Conservation (phyloP, 2,113 vertebrate species). For the Ahaetulla prasina region DNA sequence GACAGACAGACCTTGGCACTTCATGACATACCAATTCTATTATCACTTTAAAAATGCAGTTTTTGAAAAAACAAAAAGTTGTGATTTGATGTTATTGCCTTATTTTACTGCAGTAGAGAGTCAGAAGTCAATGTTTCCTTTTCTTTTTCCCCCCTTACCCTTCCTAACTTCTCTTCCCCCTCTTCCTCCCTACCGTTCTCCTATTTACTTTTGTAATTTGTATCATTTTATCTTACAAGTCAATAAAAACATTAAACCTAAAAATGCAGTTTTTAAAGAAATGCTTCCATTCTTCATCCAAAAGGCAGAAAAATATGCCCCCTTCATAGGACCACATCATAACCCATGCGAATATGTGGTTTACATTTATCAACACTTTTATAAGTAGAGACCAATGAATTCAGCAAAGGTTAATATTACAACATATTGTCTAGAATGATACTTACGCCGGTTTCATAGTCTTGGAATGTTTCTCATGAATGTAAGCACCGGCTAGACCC, state of each 20-base stretch:
- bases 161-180: too few relatives aligned
- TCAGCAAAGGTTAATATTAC: background rate
- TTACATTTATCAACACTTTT: background rate
- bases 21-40: background rate
- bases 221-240: too few relatives aligned
- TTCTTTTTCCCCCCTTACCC: too few relatives aligned
- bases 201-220: too few relatives aligned
- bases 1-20: background rate
- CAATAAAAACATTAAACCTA: too few relatives aligned
- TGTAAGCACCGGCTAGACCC: constrained; percentile 82
- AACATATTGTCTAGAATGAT: background rate
- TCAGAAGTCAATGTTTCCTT: too few relatives aligned
- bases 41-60: background rate
- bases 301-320: background rate
- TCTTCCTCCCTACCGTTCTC: too few relatives aligned
- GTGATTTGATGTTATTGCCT: too few relatives aligned
- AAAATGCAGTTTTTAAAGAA: background rate
- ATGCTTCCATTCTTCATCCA: background rate
- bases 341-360: background rate
- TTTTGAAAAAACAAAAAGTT: background rate
- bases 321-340: background rate
- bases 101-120: too few relatives aligned
- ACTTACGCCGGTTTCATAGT: constrained; percentile 85
- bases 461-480: constrained; percentile 85
- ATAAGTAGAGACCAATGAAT: background rate